These are phyloP conservation scores for Gorsachius goisagi DNA, from an alignment of 2,113 vertebrate genomes.

Conservation along the genomic window DNA sequence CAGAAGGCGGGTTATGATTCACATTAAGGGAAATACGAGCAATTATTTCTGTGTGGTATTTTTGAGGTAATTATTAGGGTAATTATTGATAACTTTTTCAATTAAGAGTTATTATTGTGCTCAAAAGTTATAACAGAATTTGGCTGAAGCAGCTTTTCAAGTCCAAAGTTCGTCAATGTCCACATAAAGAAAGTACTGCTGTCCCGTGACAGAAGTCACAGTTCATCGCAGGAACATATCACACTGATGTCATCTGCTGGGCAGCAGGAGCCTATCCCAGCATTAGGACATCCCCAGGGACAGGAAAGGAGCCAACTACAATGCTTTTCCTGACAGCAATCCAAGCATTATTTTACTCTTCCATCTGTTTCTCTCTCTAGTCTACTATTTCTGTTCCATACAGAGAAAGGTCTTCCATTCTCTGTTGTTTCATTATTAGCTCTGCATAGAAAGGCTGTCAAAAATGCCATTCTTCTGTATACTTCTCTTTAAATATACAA, in stretches of 20 bases:
- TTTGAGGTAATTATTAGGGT: not conserved
- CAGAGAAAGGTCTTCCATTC: not conserved
- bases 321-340: conserved; percentile 12
- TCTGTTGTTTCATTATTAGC: not conserved
- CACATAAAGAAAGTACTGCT: not conserved
- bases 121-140: not conserved
- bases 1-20: not conserved
- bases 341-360: conserved; percentile 58
- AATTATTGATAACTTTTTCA: not conserved
- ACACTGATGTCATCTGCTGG: conserved; percentile 2
- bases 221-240: conserved; percentile 1
- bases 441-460: not conserved
- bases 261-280: not conserved
- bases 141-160: not conserved
- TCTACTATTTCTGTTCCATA: not conserved
- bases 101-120: not conserved
- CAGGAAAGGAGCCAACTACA: conserved; percentile 39
- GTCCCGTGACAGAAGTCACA: not conserved
- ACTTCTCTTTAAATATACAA: not conserved
- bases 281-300: not conserved
- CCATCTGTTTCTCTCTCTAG: conserved; percentile 51
- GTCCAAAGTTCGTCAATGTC: not conserved
- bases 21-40: not conserved
- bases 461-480: not conserved
- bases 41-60: not conserved